Percentiles rank a stretch among this genome's conserved stretches.
phyloP scores from a whole-genome alignment of 2,888 invertebrate genomes.

The Pilophorus perplexus region DNA sequence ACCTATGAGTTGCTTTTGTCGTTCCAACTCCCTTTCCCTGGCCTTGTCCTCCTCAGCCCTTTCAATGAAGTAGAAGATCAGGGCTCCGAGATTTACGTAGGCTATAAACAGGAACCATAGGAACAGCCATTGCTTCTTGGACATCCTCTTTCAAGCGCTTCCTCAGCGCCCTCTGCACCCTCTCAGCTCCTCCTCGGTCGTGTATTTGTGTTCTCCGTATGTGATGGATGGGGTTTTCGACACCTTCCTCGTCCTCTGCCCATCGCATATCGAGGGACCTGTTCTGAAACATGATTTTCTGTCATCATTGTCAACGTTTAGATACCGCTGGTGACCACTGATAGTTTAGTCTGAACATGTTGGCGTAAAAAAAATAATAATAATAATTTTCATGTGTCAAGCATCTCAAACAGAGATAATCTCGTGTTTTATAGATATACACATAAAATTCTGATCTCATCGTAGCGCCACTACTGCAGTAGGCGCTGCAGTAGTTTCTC shows the following conservation, averaged over 20 bases:
- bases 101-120: constrained; percentile 71
- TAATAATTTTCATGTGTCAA: too few species aligned
- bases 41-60: constrained; percentile 61
- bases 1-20: constrained; percentile 45
- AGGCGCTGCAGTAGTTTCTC: too few species aligned
- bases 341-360: neutral
- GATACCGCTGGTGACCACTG: neutral
- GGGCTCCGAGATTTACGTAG: constrained; percentile 78
- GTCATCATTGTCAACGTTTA: neutral
- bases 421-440: too few species aligned
- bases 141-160: constrained; percentile 59
- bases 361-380: too few species aligned
- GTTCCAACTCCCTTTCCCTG: constrained; percentile 39
- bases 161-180: neutral
- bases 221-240: constrained; percentile 21
- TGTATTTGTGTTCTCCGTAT: neutral
- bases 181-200: neutral
- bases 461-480: too few species aligned
- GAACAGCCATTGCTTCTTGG: constrained; percentile 74
- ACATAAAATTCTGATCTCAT: too few species aligned
- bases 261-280: constrained; percentile 12
- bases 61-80: constrained; percentile 80
- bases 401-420: too few species aligned
- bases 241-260: constrained; percentile 15
- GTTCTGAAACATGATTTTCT: neutral